Evolutionary conservation across 2,888 invertebrate genomes (phyloP), one percentile per base, ranked within the genome.

Genomic region (Gymnoscelis rufifasciata): DNA sequence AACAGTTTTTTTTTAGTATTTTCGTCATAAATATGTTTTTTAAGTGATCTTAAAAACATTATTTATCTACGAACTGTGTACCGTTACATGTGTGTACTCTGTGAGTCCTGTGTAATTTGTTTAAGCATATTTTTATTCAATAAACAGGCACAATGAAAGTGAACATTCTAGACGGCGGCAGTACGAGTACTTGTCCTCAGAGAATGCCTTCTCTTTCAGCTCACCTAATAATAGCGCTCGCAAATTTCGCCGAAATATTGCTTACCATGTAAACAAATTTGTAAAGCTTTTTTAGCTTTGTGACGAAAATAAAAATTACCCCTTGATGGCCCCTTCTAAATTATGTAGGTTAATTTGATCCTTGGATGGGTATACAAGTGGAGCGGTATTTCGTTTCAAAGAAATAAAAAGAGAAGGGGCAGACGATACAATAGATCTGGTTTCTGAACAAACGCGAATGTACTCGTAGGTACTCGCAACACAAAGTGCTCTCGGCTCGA

Each of bases 341-440:
- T 33, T 27, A 19, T 7, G 15, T 27, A 27, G 19, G 11, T 15
- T 27, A 35, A 11, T 15, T 33, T 15, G 27, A 11, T 28, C 36
- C 43, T 43, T 43, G 19, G 31, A 31, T 29, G 23, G 26, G 19
- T 28, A 28, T 10, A 15, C 28, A 36, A 43, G 35, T 43, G 15
- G 27, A 38, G 26, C 35, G 24, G 27, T 14, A 24, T 41, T 26
- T 13, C 14, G n/a, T 47, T 42, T 47, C 41, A 47, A 47, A 47
- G 23, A 30, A 14, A 31, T 31, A n/a, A 39, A 38, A 38, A 46
- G 12, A 35, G 23, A 47, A 41, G 26, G 37, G 46, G 33, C 13
- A 43, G 39, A 38, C 45, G 27, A 41, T 43, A 43, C 43, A 43
- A 38, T 30, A 31, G 26, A 38, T 43, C 35, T 47, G 27, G 47